Conservation (phyloP, 2,797 vertebrate genomes). For the Threskiornis aethiopicus region DNA sequence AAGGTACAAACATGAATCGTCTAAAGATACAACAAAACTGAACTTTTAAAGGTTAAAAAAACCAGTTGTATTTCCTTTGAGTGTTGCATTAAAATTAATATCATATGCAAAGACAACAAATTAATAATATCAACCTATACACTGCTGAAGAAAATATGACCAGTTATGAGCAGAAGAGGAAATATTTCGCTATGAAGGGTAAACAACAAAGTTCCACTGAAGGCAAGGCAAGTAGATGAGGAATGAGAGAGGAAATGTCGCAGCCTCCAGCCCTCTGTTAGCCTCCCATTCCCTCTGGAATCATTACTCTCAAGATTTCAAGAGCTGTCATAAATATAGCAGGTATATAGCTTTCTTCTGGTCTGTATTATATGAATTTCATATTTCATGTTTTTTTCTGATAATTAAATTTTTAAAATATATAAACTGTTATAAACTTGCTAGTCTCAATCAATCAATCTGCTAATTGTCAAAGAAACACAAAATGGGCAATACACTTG, state of each 20-base stretch:
- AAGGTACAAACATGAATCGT: background rate
- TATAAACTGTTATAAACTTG: background rate
- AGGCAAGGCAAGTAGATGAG: background rate
- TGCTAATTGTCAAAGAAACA: background rate
- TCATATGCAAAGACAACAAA: background rate
- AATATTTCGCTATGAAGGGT: background rate
- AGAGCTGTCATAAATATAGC: background rate
- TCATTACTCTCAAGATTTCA: background rate
- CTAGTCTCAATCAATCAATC: background rate
- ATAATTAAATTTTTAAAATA: background rate
- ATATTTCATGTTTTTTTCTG: background rate
- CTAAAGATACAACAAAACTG: background rate
- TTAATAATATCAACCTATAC: background rate
- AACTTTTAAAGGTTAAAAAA: background rate
- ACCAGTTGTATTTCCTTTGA: rapidly evolving
- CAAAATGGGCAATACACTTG: background rate
- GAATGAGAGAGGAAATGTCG: background rate
- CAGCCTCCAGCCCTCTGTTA: background rate
- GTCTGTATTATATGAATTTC: background rate
- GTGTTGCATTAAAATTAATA: background rate
- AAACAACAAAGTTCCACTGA: background rate
- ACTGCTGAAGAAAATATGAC: background rate
- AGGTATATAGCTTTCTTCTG: background rate
- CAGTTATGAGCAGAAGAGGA: background rate
- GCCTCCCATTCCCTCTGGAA: background rate